A percentile compares a stretch with the other conserved stretches of the same genome.
phyloP scores from a whole-genome alignment of 1,140 invertebrate species.

The Aphelinus certus region DNA sequence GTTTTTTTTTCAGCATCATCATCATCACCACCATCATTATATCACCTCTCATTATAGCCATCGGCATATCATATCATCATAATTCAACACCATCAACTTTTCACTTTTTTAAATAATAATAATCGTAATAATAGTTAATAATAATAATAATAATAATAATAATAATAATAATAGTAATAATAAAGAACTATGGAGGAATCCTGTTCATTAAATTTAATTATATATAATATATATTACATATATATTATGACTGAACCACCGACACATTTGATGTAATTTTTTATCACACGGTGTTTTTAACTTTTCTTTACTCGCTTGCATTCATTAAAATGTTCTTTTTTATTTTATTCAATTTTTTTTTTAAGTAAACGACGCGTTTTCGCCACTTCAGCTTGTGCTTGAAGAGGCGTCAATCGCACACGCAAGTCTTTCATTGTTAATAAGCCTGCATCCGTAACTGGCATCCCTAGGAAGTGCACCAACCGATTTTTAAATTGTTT shows the following conservation, averaged over 20 bases:
- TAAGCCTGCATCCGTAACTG: conserved; percentile 50
- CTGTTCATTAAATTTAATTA: conserved; percentile 53
- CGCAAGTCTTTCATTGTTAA: conserved; percentile 46
- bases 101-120: conserved; percentile 62
- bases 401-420: conserved; percentile 20
- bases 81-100: conserved; percentile 45
- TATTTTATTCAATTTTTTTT: conserved; percentile 47
- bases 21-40: conserved; percentile 14
- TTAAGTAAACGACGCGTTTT: conserved; percentile 55
- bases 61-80: conserved; percentile 32
- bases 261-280: conserved; percentile 57
- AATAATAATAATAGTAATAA: conserved; percentile 38
- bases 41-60: conserved; percentile 18
- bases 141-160: conserved; percentile 30
- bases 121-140: conserved; percentile 30
- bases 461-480: conserved; percentile 56
- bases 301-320: conserved; percentile 45
- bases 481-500: conserved; percentile 48
- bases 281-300: conserved; percentile 54
- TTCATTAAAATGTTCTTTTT: conserved; percentile 46
- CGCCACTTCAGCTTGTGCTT: not conserved
- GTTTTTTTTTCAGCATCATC: conserved; percentile 27
- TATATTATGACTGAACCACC: conserved; percentile 64
- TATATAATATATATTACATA: conserved; percentile 64
- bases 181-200: conserved; percentile 64